Evolutionary conservation across 2,797 vertebrate genomes (phyloP), one percentile per base, ranked within the genome.

Genomic region (Babyrousa celebensis): DNA sequence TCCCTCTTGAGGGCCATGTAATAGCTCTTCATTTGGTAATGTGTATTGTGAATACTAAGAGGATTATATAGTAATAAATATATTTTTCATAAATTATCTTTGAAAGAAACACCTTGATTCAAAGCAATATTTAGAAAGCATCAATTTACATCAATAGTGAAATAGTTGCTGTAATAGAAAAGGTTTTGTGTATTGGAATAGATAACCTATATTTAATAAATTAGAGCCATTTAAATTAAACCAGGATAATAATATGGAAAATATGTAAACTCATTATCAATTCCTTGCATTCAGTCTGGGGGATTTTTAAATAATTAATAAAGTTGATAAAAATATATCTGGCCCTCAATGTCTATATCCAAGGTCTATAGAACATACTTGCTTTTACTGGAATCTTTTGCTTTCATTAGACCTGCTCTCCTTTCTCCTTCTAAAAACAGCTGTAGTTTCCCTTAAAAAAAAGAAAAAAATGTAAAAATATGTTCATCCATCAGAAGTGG

Each of bases 401-500:
- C 32, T 3, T 48, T 17, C 8, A 52, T 60, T 65, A 9, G 5
- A 29, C n/a, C 36, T 74, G 18, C 15, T 58, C 9, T 32, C 5
- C 58, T 93, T 87, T 87, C 32, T 32, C 62, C 43, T 40, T 62
- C 29, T 60, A 71, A 91, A 77, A 56, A 91, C n/a, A 65, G 56
- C 25, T 87, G 15, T 52, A 18, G 15, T 36, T 88, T 67, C 7
- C n/a, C 43, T 90, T 10, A 20, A 32, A 86, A 79, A 71, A 36
- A 79, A 48, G 43, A 36, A 43, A 40, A 48, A 65, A 5, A 4
- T 6, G 1, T 12, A n/a, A 23, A 23, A 68, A 87, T 48, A 1
- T 62, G 0, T 40, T 58, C 1, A 29, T 82, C 48, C 10, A 67
- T 86, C 5, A 74, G 43, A 52, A 58, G 52, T 52, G 4, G 5